Conservation (phyloP, 2,888 invertebrate species). For the Scaptomyza tumidula region DNA sequence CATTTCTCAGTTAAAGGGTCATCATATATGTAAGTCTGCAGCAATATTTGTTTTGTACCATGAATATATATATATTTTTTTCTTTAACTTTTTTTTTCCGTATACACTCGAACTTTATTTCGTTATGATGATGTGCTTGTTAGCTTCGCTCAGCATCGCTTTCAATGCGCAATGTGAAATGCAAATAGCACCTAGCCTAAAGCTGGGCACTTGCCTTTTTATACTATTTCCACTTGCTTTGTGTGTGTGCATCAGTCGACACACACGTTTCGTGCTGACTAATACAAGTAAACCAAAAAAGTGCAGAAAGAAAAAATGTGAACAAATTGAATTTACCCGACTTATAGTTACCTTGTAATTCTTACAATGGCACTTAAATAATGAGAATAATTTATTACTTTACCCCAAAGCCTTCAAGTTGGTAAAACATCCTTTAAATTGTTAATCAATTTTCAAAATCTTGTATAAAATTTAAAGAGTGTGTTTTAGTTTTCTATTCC, state of each 20-base stretch:
- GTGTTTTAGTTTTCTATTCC: neutral
- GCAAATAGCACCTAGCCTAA: slow-evolving; percentile 69
- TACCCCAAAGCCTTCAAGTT: too few relatives aligned
- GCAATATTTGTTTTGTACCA: slow-evolving; percentile 15
- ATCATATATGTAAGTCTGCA: slow-evolving; percentile 33
- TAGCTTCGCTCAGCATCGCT: slow-evolving; percentile 65
- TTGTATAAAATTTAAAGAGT: too few relatives aligned
- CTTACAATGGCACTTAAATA: neutral
- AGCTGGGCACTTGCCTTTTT: slow-evolving; percentile 71
- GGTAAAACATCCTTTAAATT: too few relatives aligned
- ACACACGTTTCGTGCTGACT: slow-evolving; percentile 31
- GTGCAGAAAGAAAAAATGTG: slow-evolving; percentile 12
- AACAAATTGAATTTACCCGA: neutral
- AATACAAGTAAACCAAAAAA: slow-evolving; percentile 46
- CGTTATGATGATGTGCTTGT: slow-evolving; percentile 72
- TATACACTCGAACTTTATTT: slow-evolving; percentile 37
- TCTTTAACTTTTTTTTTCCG: slow-evolving; percentile 55
- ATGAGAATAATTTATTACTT: too few relatives aligned
- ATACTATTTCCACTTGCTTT: slow-evolving; percentile 26
- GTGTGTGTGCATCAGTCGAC: slow-evolving; percentile 49
- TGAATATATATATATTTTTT: slow-evolving; percentile 22
- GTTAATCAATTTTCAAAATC: too few relatives aligned
- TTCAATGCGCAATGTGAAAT: slow-evolving; percentile 62
- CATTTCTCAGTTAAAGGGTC: slow-evolving; percentile 45
- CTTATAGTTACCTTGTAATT: neutral